phyloP scores from a whole-genome alignment of 2,113 vertebrate species.

The Hydropotes inermis region DNA sequence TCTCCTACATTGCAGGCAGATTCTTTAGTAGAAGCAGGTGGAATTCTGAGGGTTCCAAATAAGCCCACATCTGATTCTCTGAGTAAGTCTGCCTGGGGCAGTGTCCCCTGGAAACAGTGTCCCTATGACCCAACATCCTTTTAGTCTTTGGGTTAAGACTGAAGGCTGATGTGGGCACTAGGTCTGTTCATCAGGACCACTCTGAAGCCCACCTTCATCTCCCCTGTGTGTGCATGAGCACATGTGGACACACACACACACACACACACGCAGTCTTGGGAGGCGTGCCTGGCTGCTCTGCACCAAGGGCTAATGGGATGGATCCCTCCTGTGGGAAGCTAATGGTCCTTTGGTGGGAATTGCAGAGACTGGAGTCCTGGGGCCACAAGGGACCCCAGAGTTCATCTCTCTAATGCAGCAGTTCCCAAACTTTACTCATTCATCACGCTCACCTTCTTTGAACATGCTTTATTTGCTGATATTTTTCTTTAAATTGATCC shows the following conservation, averaged over 20 bases:
- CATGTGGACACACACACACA: not conserved
- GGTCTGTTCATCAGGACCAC: not conserved
- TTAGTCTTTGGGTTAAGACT: not conserved
- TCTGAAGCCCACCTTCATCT: not conserved
- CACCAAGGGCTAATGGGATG: not conserved
- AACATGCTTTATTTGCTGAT: not conserved
- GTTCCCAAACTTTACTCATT: not conserved
- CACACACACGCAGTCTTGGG: not conserved
- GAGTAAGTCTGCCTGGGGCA: not conserved
- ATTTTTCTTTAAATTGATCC: not conserved
- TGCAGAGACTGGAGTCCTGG: not conserved
- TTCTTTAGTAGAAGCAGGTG: not conserved
- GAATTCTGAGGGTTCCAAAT: not conserved
- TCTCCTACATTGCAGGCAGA: not conserved
- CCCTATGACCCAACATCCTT: no score
- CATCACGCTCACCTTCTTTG: not conserved
- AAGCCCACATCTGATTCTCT: not conserved
- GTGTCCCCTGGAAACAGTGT: accelerated
- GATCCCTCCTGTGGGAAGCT: not conserved
- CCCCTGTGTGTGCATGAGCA: not conserved
- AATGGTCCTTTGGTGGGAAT: not conserved
- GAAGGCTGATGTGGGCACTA: not conserved
- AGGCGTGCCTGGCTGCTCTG: not conserved
- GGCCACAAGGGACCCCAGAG: not conserved
- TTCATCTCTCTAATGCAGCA: not conserved